Percentiles rank a stretch among this genome's conserved stretches.
Conservation (phyloP, 2,797 vertebrate genomes). For the Rhinoraja longicauda region DNA sequence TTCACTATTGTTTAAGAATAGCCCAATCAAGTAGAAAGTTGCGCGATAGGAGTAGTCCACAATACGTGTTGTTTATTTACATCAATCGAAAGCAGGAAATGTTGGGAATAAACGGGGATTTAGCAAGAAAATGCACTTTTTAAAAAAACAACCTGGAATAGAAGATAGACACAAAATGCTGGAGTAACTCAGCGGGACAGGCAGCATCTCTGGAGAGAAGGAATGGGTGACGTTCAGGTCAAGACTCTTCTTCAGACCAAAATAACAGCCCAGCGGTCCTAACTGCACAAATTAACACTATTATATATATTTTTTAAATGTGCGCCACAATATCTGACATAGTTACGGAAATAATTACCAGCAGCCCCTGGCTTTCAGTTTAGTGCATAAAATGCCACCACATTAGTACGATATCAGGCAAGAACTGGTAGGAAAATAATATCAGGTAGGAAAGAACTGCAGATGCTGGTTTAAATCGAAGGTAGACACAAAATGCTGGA, state of each 20-base stretch:
- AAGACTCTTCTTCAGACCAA: too few relatives aligned
- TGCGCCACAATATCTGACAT: background rate
- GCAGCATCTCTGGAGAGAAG: too few relatives aligned
- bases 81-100: background rate
- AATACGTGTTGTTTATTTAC: background rate
- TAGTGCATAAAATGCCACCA: background rate
- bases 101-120: background rate
- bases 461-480: too few relatives aligned
- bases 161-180: too few relatives aligned
- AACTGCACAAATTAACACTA: background rate
- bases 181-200: too few relatives aligned
- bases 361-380: background rate
- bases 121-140: background rate
- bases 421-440: too few relatives aligned
- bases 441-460: too few relatives aligned
- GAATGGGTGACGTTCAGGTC: too few relatives aligned
- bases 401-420: too few relatives aligned
- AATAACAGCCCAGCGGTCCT: background rate
- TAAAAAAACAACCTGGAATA: too few relatives aligned
- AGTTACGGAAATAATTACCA: background rate
- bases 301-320: background rate
- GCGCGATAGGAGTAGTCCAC: background rate
- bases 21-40: background rate
- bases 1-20: background rate
- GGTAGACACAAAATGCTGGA: too few relatives aligned